phyloP scores from a whole-genome alignment of 64 coral and sea anemone species.

The Anthopleura sola region DNA sequence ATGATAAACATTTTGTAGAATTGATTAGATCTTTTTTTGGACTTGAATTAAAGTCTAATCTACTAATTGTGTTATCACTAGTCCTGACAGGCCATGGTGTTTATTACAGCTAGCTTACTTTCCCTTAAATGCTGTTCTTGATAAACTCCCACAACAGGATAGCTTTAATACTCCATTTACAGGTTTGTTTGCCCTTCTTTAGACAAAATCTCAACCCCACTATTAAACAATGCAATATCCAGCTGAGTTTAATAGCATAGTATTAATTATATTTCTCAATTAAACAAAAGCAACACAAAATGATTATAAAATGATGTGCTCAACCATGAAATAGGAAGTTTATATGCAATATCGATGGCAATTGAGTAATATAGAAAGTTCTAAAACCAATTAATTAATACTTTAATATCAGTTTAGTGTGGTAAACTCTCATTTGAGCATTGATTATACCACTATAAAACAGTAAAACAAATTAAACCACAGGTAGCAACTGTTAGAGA shows the following conservation, averaged over 20 bases:
- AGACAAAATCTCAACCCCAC: background rate
- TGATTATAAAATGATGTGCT: background rate
- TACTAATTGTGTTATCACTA: too few relatives aligned
- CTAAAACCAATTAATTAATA: background rate
- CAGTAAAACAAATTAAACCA: too few relatives aligned
- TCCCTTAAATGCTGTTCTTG: too few relatives aligned
- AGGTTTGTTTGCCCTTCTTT: too few relatives aligned
- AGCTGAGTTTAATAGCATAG: background rate
- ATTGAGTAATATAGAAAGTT: background rate
- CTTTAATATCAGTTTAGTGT: background rate
- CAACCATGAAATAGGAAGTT: background rate
- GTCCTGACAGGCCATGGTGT: too few relatives aligned
- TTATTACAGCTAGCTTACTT: too few relatives aligned
- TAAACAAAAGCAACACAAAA: background rate
- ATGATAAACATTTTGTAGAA: too few relatives aligned
- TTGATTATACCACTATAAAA: background rate
- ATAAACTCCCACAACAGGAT: constrained; percentile 2
- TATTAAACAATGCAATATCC: background rate
- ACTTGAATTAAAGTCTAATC: too few relatives aligned
- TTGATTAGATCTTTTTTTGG: too few relatives aligned
- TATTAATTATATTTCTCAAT: background rate
- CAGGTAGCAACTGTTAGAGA: too few relatives aligned
- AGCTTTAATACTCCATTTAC: too few relatives aligned
- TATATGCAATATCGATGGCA: background rate
- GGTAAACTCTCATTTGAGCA: background rate